A percentile compares a stretch with the other conserved stretches of the same genome.
Conservation (phyloP, 2,888 invertebrate genomes). For the Autographa pulchrina region DNA sequence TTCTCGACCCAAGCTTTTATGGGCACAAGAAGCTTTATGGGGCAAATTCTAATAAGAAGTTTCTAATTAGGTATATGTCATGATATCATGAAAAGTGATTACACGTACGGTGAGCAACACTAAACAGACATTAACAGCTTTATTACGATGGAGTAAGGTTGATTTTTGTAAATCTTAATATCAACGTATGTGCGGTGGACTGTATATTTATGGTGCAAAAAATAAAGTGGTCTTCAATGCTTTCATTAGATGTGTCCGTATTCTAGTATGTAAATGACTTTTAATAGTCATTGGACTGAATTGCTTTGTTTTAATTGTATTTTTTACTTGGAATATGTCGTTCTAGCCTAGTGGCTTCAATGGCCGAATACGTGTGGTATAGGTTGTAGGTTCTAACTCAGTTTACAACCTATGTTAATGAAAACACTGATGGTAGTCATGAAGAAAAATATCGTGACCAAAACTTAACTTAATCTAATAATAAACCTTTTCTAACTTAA, state of each 20-base stretch:
- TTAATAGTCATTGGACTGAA: conserved; percentile 1
- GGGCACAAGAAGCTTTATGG: conserved; percentile 10
- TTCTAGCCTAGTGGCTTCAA: background rate
- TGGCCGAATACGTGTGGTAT: background rate
- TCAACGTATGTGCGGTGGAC: background rate
- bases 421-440: too few species aligned
- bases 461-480: too few species aligned
- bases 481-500: background rate
- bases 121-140: background rate
- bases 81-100: background rate
- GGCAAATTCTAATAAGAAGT: conserved; percentile 9
- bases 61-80: conserved; percentile 34
- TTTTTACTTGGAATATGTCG: background rate
- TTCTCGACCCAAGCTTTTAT: conserved; percentile 32
- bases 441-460: too few species aligned
- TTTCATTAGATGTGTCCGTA: conserved; percentile 4
- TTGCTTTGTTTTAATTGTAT: background rate
- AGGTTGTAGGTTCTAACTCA: background rate
- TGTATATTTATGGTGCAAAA: background rate
- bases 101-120: background rate
- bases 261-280: conserved; percentile 4
- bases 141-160: background rate
- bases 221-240: conserved; percentile 3
- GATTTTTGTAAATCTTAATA: background rate
- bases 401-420: background rate